A percentile compares a stretch with the other conserved stretches of the same genome.
These are phyloP conservation scores for Phthorimaea operculella DNA, from an alignment of 1,140 invertebrate species.

Conservation along the genomic window DNA sequence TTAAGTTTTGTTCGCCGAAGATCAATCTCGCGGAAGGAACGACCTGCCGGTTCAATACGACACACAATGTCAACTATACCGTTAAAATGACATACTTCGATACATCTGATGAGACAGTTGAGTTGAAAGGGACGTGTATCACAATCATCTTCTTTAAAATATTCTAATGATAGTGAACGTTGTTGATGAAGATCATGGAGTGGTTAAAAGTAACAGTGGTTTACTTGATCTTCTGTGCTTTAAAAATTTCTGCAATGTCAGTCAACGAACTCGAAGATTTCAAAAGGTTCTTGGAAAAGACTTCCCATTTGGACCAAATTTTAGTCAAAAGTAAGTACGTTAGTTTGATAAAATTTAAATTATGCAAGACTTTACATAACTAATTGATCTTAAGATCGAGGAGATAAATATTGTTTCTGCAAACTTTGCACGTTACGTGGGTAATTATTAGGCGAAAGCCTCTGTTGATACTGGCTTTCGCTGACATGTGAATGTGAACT, in stretches of 20 bases:
- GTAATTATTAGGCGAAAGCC: not conserved
- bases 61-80: slow-evolving; percentile 13
- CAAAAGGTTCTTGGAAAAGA: slow-evolving; percentile 45
- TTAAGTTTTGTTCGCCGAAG: slow-evolving; percentile 54
- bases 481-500: not conserved
- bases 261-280: slow-evolving; percentile 54
- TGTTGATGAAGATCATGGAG: slow-evolving; percentile 26
- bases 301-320: slow-evolving; percentile 48
- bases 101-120: slow-evolving; percentile 12
- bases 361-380: too few relatives aligned
- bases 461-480: not conserved
- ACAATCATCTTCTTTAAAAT: not conserved
- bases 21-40: slow-evolving; percentile 30
- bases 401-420: not conserved
- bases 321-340: slow-evolving; percentile 48
- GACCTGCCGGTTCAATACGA: slow-evolving; percentile 4
- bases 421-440: not conserved
- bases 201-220: slow-evolving; percentile 29
- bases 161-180: not conserved
- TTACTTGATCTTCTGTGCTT: slow-evolving; percentile 34
- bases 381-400: too few relatives aligned
- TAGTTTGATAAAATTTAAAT: not conserved
- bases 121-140: not conserved
- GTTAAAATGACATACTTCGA: slow-evolving; percentile 42
- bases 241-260: slow-evolving; percentile 45